Conservation (phyloP, 2,888 invertebrate genomes). For the Xestia ashworthii region DNA sequence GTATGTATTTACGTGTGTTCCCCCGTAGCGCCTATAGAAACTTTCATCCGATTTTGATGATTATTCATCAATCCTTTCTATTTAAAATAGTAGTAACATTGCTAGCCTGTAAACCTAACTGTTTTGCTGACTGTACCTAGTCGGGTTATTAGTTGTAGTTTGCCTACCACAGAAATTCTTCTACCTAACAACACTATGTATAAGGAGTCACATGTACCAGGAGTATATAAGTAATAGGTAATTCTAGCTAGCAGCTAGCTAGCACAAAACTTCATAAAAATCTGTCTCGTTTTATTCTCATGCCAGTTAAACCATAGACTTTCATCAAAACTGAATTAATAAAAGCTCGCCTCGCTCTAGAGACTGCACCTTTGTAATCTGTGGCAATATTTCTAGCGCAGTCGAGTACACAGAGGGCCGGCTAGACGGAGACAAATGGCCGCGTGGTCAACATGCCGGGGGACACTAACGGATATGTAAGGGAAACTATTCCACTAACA, state of each 20-base stretch:
- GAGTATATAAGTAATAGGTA: background rate
- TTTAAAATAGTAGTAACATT: too few species aligned
- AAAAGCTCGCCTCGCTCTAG: slow-evolving; percentile 5
- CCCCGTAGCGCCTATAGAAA: too few species aligned
- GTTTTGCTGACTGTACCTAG: too few species aligned
- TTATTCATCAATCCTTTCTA: too few species aligned
- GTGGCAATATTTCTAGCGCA: slow-evolving; percentile 35
- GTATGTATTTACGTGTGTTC: too few species aligned
- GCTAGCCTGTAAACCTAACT: too few species aligned
- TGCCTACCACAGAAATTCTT: background rate
- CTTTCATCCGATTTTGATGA: too few species aligned
- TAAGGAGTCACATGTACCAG: background rate
- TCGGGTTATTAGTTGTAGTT: too few species aligned
- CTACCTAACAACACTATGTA: background rate
- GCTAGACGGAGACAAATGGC: slow-evolving; percentile 48
- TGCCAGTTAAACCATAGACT: slow-evolving; percentile 5
- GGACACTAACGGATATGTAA: slow-evolving; percentile 36
- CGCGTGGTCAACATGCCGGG: slow-evolving; percentile 17
- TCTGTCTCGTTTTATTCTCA: background rate
- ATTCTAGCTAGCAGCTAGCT: background rate
- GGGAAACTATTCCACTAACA: slow-evolving; percentile 31
- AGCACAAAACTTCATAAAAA: background rate
- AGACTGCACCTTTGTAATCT: slow-evolving; percentile 33
- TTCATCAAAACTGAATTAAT: slow-evolving; percentile 36
- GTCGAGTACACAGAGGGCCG: slow-evolving; percentile 25